Base-by-base conservation (phyloP, 2,113 vertebrate species). In the Boulengeromyrus knoepffleri region DNA sequence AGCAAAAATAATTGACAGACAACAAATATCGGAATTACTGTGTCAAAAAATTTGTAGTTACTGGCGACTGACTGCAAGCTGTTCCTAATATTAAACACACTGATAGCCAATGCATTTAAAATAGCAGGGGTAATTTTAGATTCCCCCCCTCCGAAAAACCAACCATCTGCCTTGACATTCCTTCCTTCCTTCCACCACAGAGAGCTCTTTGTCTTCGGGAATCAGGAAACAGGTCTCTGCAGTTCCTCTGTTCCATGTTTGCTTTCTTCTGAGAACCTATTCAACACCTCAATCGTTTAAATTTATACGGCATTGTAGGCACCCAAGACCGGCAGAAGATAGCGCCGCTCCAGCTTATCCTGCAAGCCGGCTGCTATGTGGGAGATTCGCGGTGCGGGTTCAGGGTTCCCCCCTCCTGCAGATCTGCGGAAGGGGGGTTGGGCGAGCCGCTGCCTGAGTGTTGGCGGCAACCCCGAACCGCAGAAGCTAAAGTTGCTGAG, bases 391-490 rank as follows among this genome's bases (percentile, higher is more conserved):
- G 27, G 83, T 10, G 5, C 24, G 56, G 47, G 9, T 19, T 87
- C 15, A 36, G 31, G 91, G 88, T 80, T 62, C 53, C 52, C 49
- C 87, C 39, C 74, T 21, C 88, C 62, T 42, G 42, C 45, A 27
- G 88, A 9, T 50, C 39, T 45, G 74, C 77, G 15, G 36, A n/a
- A 17, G n/a, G 85, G 85, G 85, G 85, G 85, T 19, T 87, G 85
- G 85, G 85, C 2, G 19, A 46, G 21, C 83, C 45, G 45, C 83
- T 21, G 42, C 17, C 31, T 46, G 42, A 83, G 36, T 83, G 88
- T 86, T 85, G 88, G 83, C 84, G 88, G 92, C 36, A 62, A 45
- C 77, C 89, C 89, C 52, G 77, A 39, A 24, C 36, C 89, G 49
- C 80, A 58, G 80, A 85, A 52, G 50, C 62, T 42, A 50, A 56